Conservation (phyloP, 2,888 invertebrate genomes). For the Pimpla rufipes region DNA sequence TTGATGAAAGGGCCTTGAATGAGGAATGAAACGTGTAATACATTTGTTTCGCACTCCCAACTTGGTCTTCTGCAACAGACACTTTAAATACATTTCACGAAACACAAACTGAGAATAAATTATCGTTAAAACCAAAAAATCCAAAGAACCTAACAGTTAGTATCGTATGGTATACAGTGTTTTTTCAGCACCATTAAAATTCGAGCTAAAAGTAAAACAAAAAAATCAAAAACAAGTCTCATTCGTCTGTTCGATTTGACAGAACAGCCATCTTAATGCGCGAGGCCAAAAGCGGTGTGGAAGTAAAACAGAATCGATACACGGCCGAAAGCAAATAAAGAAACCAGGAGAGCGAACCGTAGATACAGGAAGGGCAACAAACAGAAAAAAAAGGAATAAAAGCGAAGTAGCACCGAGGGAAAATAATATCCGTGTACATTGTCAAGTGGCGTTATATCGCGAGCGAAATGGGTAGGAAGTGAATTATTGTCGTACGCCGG, state of each 20-base stretch:
- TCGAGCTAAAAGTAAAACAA: neutral
- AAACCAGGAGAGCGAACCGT: conserved; percentile 6
- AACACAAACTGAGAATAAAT: too few species aligned
- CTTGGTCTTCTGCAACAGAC: neutral
- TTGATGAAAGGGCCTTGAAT: neutral
- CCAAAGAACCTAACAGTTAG: neutral
- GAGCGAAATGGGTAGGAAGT: conserved; percentile 82
- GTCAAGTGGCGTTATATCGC: conserved; percentile 80
- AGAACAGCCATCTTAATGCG: neutral
- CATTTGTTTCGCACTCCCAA: neutral
- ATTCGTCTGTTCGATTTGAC: neutral
- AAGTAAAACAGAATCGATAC: conserved; percentile 34
- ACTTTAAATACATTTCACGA: neutral
- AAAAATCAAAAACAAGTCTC: neutral
- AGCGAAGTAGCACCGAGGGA: conserved; percentile 39
- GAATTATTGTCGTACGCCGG: conserved; percentile 79
- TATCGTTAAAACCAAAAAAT: neutral
- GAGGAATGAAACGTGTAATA: neutral
- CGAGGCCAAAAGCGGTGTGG: neutral
- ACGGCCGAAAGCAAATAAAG: conserved; percentile 39
- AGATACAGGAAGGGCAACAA: neutral
- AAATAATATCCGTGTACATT: conserved; percentile 76
- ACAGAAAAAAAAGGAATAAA: conserved; percentile 62
- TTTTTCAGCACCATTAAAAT: neutral
- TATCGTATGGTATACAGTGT: too few species aligned